Percentiles rank a stretch among this genome's conserved stretches.
Evolutionary conservation across 1,140 invertebrate species (phyloP).

Genomic region (Steinernema feltiae): DNA sequence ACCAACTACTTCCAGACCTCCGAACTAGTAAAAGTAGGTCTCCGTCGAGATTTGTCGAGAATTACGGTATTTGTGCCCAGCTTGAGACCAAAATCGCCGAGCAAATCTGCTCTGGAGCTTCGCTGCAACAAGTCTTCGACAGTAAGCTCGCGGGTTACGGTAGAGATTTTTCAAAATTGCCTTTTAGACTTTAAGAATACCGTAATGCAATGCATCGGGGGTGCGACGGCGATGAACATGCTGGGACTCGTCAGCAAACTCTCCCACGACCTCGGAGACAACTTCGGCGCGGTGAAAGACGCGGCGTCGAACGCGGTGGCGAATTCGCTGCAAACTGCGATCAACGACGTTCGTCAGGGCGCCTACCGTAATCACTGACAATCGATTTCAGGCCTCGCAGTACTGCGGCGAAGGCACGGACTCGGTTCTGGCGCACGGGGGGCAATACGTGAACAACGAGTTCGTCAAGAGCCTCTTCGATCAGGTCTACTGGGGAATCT

Average conservation of each 20-base stretch:
- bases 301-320: not conserved
- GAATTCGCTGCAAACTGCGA: not conserved
- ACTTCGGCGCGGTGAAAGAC: not conserved
- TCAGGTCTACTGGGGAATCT: not conserved
- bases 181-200: not conserved
- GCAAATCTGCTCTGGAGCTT: not conserved
- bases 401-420: not conserved
- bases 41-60: not conserved
- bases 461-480: not conserved
- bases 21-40: conserved; percentile 4
- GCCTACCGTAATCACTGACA: not conserved
- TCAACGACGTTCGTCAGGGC: not conserved
- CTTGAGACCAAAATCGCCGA: not conserved
- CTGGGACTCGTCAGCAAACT: not conserved
- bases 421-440: not conserved
- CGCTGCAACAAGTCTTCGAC: not conserved
- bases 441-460: not conserved
- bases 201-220: not conserved
- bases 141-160: not conserved
- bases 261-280: not conserved
- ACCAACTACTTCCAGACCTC: conserved; percentile 1
- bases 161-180: not conserved
- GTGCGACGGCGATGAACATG: not conserved
- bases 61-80: not conserved
- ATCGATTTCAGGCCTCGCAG: not conserved